Evolutionary conservation across 2,888 invertebrate species (phyloP).

Genomic region (Entomobrya multifasciata): DNA sequence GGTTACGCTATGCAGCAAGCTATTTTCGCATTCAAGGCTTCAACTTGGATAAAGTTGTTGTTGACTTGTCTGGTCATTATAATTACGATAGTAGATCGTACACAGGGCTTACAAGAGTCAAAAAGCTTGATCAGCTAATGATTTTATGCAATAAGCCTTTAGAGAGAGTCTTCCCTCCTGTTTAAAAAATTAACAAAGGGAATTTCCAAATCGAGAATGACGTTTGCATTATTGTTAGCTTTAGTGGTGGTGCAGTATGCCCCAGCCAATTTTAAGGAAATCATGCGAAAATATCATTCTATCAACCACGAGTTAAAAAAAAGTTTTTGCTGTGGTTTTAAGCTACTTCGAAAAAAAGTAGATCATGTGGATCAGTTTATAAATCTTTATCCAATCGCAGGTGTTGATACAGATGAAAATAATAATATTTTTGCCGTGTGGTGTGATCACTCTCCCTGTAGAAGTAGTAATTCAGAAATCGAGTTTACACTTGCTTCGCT

Average conservation of each 20-base stretch:
- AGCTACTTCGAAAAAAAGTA: neutral
- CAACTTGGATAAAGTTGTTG: neutral
- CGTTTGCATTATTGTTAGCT: neutral
- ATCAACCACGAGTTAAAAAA: neutral
- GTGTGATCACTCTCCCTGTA: neutral
- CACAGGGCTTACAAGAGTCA: neutral
- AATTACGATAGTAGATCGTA: neutral
- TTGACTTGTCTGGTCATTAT: neutral
- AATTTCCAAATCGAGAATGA: too few species aligned
- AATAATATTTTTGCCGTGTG: neutral
- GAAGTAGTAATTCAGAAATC: neutral
- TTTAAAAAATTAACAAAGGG: neutral
- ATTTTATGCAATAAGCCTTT: neutral
- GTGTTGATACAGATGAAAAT: neutral
- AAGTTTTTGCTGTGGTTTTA: neutral
- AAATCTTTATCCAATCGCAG: neutral
- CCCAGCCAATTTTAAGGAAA: neutral
- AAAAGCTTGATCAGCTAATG: neutral
- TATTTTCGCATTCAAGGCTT: neutral
- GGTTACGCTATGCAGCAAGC: too few species aligned
- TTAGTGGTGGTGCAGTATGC: neutral
- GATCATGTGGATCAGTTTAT: neutral
- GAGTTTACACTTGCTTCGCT: neutral
- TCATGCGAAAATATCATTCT: neutral
- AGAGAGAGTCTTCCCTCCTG: neutral